Evolutionary conservation across 92 coral and sea anemone genomes (phyloP), one percentile per base, ranked within the genome.

Genomic region (Siderastrea radians): DNA sequence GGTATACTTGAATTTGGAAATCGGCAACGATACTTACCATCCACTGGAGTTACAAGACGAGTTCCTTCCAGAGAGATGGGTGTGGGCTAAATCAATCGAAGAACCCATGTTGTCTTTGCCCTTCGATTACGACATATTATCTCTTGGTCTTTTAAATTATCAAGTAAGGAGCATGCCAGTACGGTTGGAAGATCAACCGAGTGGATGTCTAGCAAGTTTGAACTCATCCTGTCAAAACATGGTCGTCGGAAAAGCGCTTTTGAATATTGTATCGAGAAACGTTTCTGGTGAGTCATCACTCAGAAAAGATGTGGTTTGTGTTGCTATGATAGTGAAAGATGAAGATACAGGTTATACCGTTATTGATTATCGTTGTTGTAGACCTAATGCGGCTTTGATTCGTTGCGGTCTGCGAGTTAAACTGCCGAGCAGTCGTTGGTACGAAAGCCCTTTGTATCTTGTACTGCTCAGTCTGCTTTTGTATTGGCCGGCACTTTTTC

Each of bases 31-130:
- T 75, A 75, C 64, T 65, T 55, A 75, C 48, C 49, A 43, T 4
- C 79, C 79, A 19, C 1, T 75, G 64, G 50, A 75, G 11, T 19
- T 75, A 26, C 47, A 19, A 2, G 79, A 75, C 19, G 66, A 75
- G 65, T 75, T 26, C 38, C 38, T 26, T 26, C 38, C 38, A 26
- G 38, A 26, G 38, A 26, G 38, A 26, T 26, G 38, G 79, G 79
- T 75, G 2, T 75, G 64, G 63, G 66, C 79, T 2, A 54, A 53
- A 6, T 7, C 64, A 2, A 75, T 75, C 50, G 54, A 12, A 8
- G 66, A 75, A 26, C 79, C 63, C 5, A 75, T 75, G 79, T 46
- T 75, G 44, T 75, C 79, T 75, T 16, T 75, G 64, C 10, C 66
- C 14, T 44, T 53, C 9, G 65, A 75, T 26, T 26, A 26, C 38